These are phyloP conservation scores for Drosophila neotestacea DNA, from an alignment of 2,888 invertebrate species.

Conservation along the genomic window DNA sequence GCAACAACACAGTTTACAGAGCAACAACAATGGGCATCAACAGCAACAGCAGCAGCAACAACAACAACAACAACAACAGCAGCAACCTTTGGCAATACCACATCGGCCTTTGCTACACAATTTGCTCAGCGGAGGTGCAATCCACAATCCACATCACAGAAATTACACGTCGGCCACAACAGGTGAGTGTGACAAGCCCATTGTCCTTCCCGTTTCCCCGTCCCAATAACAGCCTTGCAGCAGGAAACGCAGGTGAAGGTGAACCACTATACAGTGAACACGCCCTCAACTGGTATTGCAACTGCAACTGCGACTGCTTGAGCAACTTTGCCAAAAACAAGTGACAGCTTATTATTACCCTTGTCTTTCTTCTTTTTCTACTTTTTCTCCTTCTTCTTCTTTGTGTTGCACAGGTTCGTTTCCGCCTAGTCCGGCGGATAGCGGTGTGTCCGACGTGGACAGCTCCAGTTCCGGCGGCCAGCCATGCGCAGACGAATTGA, in stretches of 20 bases:
- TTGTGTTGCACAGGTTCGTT: constrained; percentile 91
- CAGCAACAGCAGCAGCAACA: constrained; percentile 61
- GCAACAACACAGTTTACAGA: constrained; percentile 49
- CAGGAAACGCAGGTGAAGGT: constrained; percentile 45
- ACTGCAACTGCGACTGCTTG: background rate
- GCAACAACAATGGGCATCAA: constrained; percentile 69
- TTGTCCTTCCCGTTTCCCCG: too few species aligned
- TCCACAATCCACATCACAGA: constrained; percentile 85
- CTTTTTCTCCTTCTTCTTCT: background rate
- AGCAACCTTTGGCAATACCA: constrained; percentile 83
- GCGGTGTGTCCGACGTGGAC: constrained; percentile 98
- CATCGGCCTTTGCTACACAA: constrained; percentile 85
- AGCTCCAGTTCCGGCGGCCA: constrained; percentile 94
- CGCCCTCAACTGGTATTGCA: constrained; percentile 47
- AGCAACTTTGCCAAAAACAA: constrained; percentile 1
- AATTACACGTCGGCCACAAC: constrained; percentile 85
- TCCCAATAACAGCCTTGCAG: background rate
- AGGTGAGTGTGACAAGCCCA: constrained; percentile 78
- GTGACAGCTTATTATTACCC: constrained; percentile 33
- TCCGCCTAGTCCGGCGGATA: constrained; percentile 98
- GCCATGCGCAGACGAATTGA: constrained; percentile 90
- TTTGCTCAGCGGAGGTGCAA: constrained; percentile 85
- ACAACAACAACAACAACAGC: constrained; percentile 60
- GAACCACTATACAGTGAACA: constrained; percentile 53
- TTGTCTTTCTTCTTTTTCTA: background rate